Evolutionary conservation across 2,888 invertebrate genomes (phyloP).

Genomic region (Rhabditoides inermis): DNA sequence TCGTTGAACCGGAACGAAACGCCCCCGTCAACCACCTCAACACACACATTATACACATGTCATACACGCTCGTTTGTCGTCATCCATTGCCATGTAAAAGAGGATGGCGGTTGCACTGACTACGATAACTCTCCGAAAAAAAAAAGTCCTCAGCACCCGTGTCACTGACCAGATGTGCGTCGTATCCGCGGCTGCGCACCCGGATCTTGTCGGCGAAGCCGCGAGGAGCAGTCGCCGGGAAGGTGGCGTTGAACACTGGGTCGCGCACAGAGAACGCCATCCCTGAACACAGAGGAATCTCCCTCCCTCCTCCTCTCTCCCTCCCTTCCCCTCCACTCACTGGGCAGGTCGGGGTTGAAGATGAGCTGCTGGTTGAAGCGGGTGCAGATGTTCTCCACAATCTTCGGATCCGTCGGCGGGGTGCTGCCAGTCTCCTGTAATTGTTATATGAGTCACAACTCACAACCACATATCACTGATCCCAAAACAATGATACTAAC

Average conservation of each 20-base stretch:
- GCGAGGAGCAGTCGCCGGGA: constrained; percentile 63
- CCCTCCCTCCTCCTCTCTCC: no score
- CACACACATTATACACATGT: no score
- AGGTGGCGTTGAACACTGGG: constrained; percentile 76
- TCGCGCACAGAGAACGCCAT: constrained; percentile 87
- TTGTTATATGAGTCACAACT: no score
- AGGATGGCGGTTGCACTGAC: not conserved
- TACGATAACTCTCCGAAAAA: no score
- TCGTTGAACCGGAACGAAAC: constrained; percentile 86
- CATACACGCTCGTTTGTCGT: no score
- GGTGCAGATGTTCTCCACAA: constrained; percentile 28
- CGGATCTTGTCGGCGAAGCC: constrained; percentile 60
- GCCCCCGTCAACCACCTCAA: constrained; percentile 75
- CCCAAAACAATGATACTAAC: no score
- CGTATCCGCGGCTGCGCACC: constrained; percentile 71
- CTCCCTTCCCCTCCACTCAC: constrained; percentile 17
- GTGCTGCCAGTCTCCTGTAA: no score
- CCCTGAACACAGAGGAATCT: constrained; percentile 56
- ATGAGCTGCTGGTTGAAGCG: constrained; percentile 59
- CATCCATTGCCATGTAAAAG: no score
- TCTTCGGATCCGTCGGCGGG: no score
- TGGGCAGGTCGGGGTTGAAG: constrained; percentile 55
- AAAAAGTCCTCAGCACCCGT: not conserved
- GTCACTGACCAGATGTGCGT: constrained; percentile 68
- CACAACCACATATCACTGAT: no score